phyloP scores from a whole-genome alignment of 2,888 invertebrate genomes.

The Clostera curtula region DNA sequence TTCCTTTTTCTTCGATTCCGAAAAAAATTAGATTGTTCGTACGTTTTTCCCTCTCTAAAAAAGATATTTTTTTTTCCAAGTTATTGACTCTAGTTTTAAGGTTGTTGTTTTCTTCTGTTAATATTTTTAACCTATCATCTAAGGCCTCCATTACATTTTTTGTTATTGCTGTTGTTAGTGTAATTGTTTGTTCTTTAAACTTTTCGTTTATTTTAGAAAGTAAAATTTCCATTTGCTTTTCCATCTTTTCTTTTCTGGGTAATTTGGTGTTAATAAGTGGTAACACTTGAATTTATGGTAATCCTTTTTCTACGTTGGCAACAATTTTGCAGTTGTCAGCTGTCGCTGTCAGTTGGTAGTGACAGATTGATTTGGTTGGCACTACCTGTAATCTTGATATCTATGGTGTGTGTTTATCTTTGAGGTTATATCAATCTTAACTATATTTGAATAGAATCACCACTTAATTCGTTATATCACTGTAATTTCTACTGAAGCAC shows the following conservation, averaged over 20 bases:
- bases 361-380: not conserved
- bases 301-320: not conserved
- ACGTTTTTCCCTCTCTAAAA: slow-evolving; percentile 6
- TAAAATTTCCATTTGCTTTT: too few species aligned
- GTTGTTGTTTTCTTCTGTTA: not conserved
- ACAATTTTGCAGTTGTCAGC: slow-evolving; percentile 1
- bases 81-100: not conserved
- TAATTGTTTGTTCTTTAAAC: not conserved
- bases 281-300: too few species aligned
- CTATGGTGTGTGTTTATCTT: too few species aligned
- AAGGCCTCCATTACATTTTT: not conserved
- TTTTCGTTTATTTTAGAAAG: too few species aligned
- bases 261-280: too few species aligned
- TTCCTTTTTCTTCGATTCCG: slow-evolving; percentile 7
- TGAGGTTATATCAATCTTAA: too few species aligned
- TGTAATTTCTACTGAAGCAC: not conserved
- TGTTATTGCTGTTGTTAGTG: not conserved
- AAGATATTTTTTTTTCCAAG: not conserved
- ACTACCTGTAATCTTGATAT: too few species aligned
- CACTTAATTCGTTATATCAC: not conserved
- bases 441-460: too few species aligned
- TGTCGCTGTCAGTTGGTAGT: not conserved
- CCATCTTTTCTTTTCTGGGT: too few species aligned
- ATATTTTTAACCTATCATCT: not conserved
- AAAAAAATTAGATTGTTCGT: slow-evolving; percentile 8